Evolutionary conservation across 2,888 invertebrate genomes (phyloP), one percentile per base, ranked within the genome.

Genomic region (Lithophane semibrunnea): DNA sequence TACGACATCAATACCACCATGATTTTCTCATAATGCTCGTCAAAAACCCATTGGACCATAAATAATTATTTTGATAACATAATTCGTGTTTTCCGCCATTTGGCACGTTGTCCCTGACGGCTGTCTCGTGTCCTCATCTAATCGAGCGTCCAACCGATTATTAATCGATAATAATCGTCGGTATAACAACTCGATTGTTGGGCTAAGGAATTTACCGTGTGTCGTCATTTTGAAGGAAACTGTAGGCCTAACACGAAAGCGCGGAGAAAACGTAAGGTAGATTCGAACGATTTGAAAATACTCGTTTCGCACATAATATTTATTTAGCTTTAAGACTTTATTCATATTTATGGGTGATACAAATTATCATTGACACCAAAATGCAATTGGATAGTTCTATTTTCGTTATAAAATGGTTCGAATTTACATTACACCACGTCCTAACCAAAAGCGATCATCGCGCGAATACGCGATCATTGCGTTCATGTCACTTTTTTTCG

Each of bases 51-150:
- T 72, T 80, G 78, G 82, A 73, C 88, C 91, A 88, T 90, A 77
- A 86, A 77, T 90, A 93, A 92, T 91, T 88, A 88, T 93, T 91
- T 88, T 90, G 93, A 93, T 90, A 90, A 90, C 90, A 90, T 93
- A 93, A 93, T 93, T 92, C 87, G 87, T 88, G 88, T 89, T 90
- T 92, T 92, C 93, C 93, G 92, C 92, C 91, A 89, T 90, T 91
- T 91, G 90, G 86, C 78, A 82, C 84, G 80, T 86, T 84, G 84
- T 88, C 83, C 88, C 86, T 78, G 82, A 75, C 69, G 74, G 58
- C 77, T 83, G 78, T 81, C 83, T 85, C 84, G 81, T 86, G 87
- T 89, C 89, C 86, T 89, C 84, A 87, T 86, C 89, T 86, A 91
- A 88, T 88, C 87, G 89, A 89, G 86, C 91, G 88, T 89, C 87